Evolutionary conservation across 1,140 invertebrate genomes (phyloP), one percentile per base, ranked within the genome.

Genomic region (Propsilocerus akamusi): DNA sequence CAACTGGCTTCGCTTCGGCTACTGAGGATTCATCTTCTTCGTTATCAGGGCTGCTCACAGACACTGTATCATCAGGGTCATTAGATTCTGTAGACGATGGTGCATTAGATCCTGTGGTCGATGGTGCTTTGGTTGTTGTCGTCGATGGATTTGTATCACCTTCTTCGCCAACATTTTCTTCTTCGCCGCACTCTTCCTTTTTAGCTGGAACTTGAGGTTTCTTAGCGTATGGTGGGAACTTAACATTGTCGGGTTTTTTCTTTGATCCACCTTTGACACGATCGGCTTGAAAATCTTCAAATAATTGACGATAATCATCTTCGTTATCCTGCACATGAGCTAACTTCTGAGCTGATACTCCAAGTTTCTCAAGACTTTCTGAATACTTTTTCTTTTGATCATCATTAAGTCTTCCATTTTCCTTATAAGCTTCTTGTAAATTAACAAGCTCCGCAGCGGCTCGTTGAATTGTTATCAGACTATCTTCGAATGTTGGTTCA

Each of bases 1-100:
- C 79, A 26, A 81, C 70, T 48, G 80, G 80, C 58, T 79, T 80
- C 2, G 79, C 79, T 62, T 83, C 78, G 47, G 80, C 79, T 30
- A 83, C 72, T 0, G 72, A 74, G 8, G 74, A 70, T 51, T 72
- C 70, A n/a, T 73, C 69, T 5, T 72, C 66, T 50, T 72, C 70
- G 12, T 73, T 68, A 7, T 72, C 65, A 11, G 71, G 70, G 7
- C 68, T 63, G 49, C 68, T 69, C 8, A 72, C 65, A 11, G 67
- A 58, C 3, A 70, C 66, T 6, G 57, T 57, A 23, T 72, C 70
- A 14, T 59, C 60, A 58, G 64, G 60, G 46, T 57, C 55, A 2
- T 62, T 59, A 55, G 23, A 30, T n/a, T 30, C 11, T 2, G 28
- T 59, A 46, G 25, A 34, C 37, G 24, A 51, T n/a, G 14, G 5